phyloP scores from a whole-genome alignment of 1,140 invertebrate genomes.

The Eurosta solidaginis region DNA sequence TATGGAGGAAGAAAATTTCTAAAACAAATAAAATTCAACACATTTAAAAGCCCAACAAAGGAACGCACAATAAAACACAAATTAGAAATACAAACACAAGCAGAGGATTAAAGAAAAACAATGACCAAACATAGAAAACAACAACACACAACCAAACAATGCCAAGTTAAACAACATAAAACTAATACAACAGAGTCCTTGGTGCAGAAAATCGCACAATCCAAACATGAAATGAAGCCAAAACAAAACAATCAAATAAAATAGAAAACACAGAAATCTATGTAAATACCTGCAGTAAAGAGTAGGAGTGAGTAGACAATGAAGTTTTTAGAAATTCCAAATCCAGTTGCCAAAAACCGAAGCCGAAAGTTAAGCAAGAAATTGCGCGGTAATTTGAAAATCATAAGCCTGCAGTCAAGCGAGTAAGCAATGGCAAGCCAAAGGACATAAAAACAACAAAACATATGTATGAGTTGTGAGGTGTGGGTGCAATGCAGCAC shows the following conservation, averaged over 20 bases:
- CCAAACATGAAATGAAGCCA: conserved; percentile 11
- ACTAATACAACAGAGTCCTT: background rate
- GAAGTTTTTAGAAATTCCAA: background rate
- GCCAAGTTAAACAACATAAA: background rate
- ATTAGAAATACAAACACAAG: background rate
- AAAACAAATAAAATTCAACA: background rate
- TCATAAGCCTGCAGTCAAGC: background rate
- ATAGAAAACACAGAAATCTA: background rate
- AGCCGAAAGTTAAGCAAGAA: conserved; percentile 24
- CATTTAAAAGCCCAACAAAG: conserved; percentile 1
- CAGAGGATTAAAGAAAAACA: too few species aligned
- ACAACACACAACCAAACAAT: background rate
- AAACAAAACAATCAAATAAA: conserved; percentile 1
- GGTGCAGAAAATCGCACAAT: background rate
- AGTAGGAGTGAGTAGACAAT: background rate
- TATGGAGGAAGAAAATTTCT: background rate
- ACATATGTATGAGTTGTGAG: background rate
- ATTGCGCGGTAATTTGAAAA: conserved; percentile 27
- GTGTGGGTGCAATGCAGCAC: background rate
- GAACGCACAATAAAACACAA: background rate
- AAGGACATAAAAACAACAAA: background rate
- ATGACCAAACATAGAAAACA: background rate
- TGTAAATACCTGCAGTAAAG: background rate
- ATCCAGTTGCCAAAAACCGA: background rate
- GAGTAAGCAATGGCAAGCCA: background rate